Conservation (phyloP, 2,888 invertebrate genomes). For the Nomada lathburiana region DNA sequence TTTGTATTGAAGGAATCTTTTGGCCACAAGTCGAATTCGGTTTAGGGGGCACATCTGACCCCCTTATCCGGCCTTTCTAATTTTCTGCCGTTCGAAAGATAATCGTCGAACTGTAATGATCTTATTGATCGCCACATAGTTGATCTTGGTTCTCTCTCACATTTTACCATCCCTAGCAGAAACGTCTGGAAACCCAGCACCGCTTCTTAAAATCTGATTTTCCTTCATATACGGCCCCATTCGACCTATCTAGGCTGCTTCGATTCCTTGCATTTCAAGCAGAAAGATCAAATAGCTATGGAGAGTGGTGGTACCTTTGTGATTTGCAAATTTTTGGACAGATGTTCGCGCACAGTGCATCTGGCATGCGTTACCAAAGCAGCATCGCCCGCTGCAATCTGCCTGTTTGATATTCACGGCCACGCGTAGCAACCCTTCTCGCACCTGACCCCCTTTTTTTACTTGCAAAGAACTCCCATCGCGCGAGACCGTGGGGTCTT, state of each 20-base stretch:
- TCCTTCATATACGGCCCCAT: not conserved
- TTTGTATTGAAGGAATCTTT: too few species aligned
- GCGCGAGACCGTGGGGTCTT: slow-evolving; percentile 12
- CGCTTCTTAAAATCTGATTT: slow-evolving; percentile 30
- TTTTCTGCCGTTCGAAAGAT: not conserved
- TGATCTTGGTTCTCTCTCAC: slow-evolving; percentile 10
- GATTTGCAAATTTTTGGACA: slow-evolving; percentile 19
- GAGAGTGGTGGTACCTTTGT: slow-evolving; percentile 16
- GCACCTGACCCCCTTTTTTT: not conserved
- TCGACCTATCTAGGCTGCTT: not conserved
- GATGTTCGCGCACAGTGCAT: not conserved
- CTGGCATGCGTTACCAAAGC: slow-evolving; percentile 4
- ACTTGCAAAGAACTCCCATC: slow-evolving; percentile 37
- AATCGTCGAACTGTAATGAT: slow-evolving; percentile 36
- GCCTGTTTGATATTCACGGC: slow-evolving; percentile 76
- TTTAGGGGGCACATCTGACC: too few species aligned
- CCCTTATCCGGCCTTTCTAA: too few species aligned
- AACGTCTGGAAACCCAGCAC: not conserved
- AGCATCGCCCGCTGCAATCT: slow-evolving; percentile 62
- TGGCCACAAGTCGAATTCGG: too few species aligned
- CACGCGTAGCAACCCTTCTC: slow-evolving; percentile 67
- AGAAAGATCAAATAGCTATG: slow-evolving; percentile 18
- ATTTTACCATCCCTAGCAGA: slow-evolving; percentile 21
- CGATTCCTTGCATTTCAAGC: not conserved
- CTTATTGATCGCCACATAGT: slow-evolving; percentile 34